Evolutionary conservation across 2,888 invertebrate species (phyloP).

Genomic region (Seira ritae): DNA sequence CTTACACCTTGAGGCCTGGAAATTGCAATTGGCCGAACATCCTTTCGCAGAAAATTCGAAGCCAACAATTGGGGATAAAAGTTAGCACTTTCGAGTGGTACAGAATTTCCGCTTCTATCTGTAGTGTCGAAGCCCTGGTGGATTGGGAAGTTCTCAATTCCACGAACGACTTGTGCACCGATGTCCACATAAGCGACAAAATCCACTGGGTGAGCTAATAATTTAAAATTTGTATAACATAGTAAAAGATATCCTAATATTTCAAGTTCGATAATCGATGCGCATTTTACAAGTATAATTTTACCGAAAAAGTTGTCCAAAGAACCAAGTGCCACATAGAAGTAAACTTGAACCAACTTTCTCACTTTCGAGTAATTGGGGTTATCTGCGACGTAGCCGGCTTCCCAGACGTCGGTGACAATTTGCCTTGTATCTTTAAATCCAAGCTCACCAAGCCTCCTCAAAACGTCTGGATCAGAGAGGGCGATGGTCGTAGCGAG

Average conservation of each 20-base stretch:
- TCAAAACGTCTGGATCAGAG: conserved; percentile 23
- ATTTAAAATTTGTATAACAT: not conserved
- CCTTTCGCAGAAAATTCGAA: conserved; percentile 21
- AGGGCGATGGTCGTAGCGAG: not conserved
- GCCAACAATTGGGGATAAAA: conserved; percentile 12
- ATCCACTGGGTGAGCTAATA: conserved; percentile 39
- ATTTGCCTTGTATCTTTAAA: conserved; percentile 21
- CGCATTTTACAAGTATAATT: no score
- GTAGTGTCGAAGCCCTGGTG: conserved; percentile 33
- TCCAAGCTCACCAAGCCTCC: conserved; percentile 2
- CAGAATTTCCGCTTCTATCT: conserved; percentile 20
- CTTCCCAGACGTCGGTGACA: conserved; percentile 37
- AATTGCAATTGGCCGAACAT: conserved; percentile 62
- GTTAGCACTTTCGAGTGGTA: not conserved
- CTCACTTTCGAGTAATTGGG: conserved; percentile 37
- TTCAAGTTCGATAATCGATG: no score
- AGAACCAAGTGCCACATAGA: conserved; percentile 1
- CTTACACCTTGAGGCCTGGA: conserved; percentile 62
- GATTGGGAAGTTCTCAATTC: conserved; percentile 47
- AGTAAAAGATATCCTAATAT: not conserved
- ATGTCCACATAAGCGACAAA: conserved; percentile 48
- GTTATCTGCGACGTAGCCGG: conserved; percentile 50
- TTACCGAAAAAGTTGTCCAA: conserved; percentile 36
- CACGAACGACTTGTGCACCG: not conserved
- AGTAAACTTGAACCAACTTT: conserved; percentile 39